Conservation (phyloP, 2,797 vertebrate genomes). For the Mionectes olivaceus region DNA sequence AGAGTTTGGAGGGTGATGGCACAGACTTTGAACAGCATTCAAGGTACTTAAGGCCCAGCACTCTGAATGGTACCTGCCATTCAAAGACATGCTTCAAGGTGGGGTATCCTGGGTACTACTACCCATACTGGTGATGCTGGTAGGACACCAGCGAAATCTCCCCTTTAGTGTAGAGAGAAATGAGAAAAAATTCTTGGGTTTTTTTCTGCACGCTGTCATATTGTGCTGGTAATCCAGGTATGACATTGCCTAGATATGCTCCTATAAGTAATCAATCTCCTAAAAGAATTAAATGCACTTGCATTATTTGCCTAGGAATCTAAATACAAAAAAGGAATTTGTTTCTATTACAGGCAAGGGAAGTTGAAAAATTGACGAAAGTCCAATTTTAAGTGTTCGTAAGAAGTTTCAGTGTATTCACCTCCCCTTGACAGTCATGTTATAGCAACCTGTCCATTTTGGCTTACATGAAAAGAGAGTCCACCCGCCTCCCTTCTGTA, state of each 20-base stretch:
- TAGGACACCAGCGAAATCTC: neutral
- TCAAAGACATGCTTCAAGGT: neutral
- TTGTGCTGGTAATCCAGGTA: neutral
- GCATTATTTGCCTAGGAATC: neutral
- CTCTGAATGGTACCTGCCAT: neutral
- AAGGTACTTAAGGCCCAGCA: neutral
- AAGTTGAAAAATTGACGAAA: neutral
- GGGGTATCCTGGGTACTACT: neutral
- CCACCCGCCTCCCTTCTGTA: neutral
- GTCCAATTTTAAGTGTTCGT: neutral
- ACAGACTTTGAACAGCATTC: neutral
- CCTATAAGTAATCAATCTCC: neutral
- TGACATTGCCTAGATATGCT: neutral
- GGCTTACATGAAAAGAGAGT: neutral
- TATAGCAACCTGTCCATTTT: neutral
- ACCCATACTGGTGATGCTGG: neutral
- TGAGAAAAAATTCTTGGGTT: neutral
- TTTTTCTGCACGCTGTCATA: too few species aligned
- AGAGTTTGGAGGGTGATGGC: neutral
- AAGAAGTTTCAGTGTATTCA: neutral
- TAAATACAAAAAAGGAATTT: neutral
- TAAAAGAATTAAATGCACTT: neutral
- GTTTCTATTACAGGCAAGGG: neutral
- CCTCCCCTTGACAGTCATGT: neutral
- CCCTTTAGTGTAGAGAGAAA: neutral